Evolutionary conservation across 2,888 invertebrate species (phyloP).

Genomic region (Lumbricus terrestris): DNA sequence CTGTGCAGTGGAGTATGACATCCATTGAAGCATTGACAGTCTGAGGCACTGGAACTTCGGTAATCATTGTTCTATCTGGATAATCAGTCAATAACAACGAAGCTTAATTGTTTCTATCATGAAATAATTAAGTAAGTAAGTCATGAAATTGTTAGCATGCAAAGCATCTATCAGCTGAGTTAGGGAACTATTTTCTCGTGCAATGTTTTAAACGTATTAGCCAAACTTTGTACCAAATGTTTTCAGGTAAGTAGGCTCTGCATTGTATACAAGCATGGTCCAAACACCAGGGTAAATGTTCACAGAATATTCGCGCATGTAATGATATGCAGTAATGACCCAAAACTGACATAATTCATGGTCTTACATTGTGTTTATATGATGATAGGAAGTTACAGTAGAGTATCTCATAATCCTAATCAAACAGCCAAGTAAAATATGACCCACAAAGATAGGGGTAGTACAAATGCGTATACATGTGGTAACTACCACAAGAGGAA

Average conservation of each 20-base stretch:
- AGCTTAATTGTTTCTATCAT: not conserved
- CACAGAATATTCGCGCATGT: not conserved
- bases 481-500: not conserved
- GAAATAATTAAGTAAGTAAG: not conserved
- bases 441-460: not conserved
- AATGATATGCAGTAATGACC: not conserved
- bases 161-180: no score
- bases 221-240: no score
- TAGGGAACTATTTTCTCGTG: no score
- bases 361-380: not conserved
- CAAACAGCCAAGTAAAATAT: not conserved
- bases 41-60: slow-evolving; percentile 36
- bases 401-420: not conserved
- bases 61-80: slow-evolving; percentile 46
- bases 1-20: slow-evolving; percentile 25
- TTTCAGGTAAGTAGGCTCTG: not conserved
- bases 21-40: slow-evolving; percentile 16
- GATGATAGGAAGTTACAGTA: not conserved
- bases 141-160: not conserved
- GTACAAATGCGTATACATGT: not conserved
- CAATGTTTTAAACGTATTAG: no score
- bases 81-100: not conserved
- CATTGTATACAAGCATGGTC: no score
- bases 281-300: not conserved
- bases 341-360: not conserved